Evolutionary conservation across 2,797 vertebrate species (phyloP), one percentile per base, ranked within the genome.

Genomic region (Austrolebias charrua): DNA sequence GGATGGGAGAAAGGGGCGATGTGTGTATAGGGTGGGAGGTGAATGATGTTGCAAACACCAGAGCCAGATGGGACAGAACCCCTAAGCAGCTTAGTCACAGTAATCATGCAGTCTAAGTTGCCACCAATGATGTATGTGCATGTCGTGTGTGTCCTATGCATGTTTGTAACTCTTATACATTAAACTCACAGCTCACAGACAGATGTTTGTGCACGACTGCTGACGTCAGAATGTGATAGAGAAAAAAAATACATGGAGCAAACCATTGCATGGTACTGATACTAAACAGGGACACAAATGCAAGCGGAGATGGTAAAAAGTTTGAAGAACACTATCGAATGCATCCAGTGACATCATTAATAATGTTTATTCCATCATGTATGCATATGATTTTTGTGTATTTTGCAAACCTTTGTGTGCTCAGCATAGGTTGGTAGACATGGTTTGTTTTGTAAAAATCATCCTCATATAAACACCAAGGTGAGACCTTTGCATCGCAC

Each of bases 81-180:
- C 64, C 90, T 93, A 93, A 93, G 91, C 91, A 87, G 91, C 91
- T 94, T 93, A 89, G 79, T 91, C 86, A 82, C 88, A 92, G 91
- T 91, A 92, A 93, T 93, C 90, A 92, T 66, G 91, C 79, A 76
- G 86, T 84, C 87, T 90, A 90, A 89, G 89, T 91, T 90, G 88
- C 89, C 86, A 85, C 93, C 88, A 83, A 76, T 90, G 82, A 85
- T 78, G 74, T 68, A 60, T 54, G 56, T 52, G 29, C 60, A 48
- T 59, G 42, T 56, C 9, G 53, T 61, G 46, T 48, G 50, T 66
- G n/a, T 56, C 3, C 60, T 48, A 60, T 54, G 50, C 28, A 35
- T 64, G 60, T 62, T 45, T 53, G 18, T 29, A 18, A 52, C 53
- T 44, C 10, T 62, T 54, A 53, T 69, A 66, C 74, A 43, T 78